Evolutionary conservation across 1,140 invertebrate species (phyloP), one percentile per base, ranked within the genome.

Genomic region (Drepana arcuata): DNA sequence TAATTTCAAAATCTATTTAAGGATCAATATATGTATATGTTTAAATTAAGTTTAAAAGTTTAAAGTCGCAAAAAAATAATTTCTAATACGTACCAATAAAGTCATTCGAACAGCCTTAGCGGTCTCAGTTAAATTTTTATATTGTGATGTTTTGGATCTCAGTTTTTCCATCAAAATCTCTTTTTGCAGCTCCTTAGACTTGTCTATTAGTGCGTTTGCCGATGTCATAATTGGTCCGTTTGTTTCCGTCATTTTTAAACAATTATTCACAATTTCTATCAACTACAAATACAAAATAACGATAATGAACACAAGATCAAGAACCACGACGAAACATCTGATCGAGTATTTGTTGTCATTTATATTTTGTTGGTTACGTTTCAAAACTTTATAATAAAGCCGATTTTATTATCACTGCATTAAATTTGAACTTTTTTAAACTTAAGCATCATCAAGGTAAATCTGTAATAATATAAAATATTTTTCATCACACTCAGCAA

Each of bases 81-180:
- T 16, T 7, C 23, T 16, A 42, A 32, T 48, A 83, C 84, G 83
- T 86, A 95, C 94, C 79, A 95, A 80, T 67, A 95, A 87, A 34
- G 92, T 88, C 88, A 93, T 91, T 41, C 93, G 85, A 30, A 95
- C 87, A 42, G 89, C 90, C 83, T 96, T 96, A 4, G 93, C 91
- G 46, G 90, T 93, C 71, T 97, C 95, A 16, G 87, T 83, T 59
- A 96, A 89, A 18, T 90, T 88, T 77, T 93, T 95, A 49, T 90
- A 89, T 58, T 93, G 90, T 15, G 89, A 86, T 55, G 91, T 87
- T 77, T 93, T 93, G 6, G 90, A 90, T 28, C 93, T 87, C n/a
- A 96, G 74, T 66, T 93, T 93, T 66, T 96, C 93, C 93, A 96
- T 95, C 18, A 95, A 78, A 39, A 93, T 85, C 75, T 94, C 92